These are phyloP conservation scores for Micromesistius poutassou DNA, from an alignment of 2,797 vertebrate species.

Conservation along the genomic window DNA sequence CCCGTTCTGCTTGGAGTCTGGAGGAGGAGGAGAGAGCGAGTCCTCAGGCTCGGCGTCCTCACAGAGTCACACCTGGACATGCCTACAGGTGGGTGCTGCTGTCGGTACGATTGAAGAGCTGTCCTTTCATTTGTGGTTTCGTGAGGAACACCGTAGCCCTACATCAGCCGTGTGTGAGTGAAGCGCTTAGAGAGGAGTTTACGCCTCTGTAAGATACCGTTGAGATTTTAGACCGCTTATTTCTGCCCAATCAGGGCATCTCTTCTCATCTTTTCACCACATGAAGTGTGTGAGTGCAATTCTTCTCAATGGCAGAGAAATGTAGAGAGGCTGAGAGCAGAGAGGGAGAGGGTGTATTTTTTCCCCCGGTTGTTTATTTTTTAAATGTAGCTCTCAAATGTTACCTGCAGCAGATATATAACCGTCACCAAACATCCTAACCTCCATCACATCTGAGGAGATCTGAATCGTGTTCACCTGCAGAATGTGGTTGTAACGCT, in stretches of 20 bases:
- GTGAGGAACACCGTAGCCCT: neutral
- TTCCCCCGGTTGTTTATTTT: no score
- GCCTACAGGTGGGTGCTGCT: no score
- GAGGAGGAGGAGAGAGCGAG: neutral
- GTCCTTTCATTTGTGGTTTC: no score
- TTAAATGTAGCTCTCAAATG: neutral
- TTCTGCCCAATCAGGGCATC: no score
- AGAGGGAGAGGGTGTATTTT: no score
- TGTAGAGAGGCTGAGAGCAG: no score
- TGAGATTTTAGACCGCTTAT: no score
- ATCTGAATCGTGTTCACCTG: neutral
- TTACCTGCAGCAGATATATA: neutral
- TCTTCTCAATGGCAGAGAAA: no score
- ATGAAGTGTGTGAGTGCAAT: no score
- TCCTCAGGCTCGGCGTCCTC: neutral
- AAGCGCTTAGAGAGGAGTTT: neutral
- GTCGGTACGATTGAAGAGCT: no score
- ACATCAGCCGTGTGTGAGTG: neutral
- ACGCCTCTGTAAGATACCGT: no score
- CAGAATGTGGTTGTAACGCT: neutral
- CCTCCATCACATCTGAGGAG: neutral
- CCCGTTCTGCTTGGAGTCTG: slow-evolving; percentile 91
- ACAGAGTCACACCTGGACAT: neutral
- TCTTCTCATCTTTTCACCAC: no score
- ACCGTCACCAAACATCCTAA: neutral